Percentiles rank a stretch among this genome's conserved stretches.
phyloP scores from a whole-genome alignment of 2,113 vertebrate species.

The Piaya cayana region DNA sequence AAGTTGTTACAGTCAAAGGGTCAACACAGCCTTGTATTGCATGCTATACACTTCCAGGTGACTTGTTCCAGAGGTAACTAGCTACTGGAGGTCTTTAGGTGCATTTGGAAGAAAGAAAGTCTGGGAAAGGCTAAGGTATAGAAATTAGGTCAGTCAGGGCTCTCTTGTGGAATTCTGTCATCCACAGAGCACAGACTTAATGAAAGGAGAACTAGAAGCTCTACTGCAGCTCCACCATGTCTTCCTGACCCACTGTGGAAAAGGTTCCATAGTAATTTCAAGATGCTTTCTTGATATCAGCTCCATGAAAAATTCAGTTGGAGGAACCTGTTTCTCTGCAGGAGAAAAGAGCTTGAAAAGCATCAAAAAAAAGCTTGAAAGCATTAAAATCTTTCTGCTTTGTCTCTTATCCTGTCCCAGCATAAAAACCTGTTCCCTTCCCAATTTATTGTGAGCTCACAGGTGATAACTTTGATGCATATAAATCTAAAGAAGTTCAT shows the following conservation, averaged over 20 bases:
- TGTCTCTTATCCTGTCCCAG: neutral
- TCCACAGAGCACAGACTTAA: neutral
- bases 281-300: neutral
- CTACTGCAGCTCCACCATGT: neutral
- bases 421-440: neutral
- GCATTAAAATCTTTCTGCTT: neutral
- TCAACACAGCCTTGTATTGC: neutral
- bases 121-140: neutral
- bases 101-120: neutral
- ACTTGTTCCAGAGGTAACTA: accelerated
- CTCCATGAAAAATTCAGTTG: neutral
- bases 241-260: neutral
- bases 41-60: neutral
- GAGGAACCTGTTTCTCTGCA: neutral
- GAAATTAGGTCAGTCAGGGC: neutral
- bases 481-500: neutral
- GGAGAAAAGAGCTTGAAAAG: neutral
- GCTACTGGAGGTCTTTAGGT: neutral
- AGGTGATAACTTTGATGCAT: neutral
- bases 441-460: neutral
- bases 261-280: neutral
- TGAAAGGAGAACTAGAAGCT: neutral
- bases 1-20: neutral
- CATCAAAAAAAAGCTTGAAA: neutral
- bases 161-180: neutral